Percentiles rank a stretch among this genome's conserved stretches.
Conservation (phyloP, 2,888 invertebrate species). For the Bombyx huttoni region DNA sequence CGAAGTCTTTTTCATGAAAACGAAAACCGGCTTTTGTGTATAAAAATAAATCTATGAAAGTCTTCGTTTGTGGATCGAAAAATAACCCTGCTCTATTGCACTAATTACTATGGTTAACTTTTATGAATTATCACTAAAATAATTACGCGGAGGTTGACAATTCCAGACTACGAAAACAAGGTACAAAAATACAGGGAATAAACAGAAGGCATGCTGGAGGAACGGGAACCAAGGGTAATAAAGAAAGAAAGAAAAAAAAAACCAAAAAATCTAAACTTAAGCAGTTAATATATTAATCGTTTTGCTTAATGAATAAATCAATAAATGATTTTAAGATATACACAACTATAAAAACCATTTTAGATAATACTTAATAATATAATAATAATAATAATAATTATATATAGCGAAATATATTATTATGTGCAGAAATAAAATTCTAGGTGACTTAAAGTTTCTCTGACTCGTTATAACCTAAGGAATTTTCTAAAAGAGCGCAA, state of each 20-base stretch:
- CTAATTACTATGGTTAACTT: constrained; percentile 69
- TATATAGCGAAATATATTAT: constrained; percentile 74
- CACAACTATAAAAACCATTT: constrained; percentile 72
- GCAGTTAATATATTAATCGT: constrained; percentile 73
- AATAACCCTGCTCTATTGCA: constrained; percentile 73
- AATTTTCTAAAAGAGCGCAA: constrained; percentile 65
- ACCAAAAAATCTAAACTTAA: constrained; percentile 68
- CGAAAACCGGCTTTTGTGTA: constrained; percentile 66
- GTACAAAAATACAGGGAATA: constrained; percentile 32
- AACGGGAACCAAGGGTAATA: constrained; percentile 40
- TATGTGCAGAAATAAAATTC: constrained; percentile 74
- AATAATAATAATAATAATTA: constrained; percentile 61
- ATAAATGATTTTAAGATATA: constrained; percentile 72
- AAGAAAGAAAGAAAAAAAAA: constrained; percentile 49
- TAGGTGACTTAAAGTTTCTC: constrained; percentile 73
- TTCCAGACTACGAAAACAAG: constrained; percentile 41
- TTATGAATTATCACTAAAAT: constrained; percentile 70
- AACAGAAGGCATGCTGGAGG: constrained; percentile 42
- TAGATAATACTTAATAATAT: constrained; percentile 72
- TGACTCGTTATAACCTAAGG: constrained; percentile 67
- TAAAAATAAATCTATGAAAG: constrained; percentile 67
- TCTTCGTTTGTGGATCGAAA: constrained; percentile 71
- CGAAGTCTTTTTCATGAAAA: constrained; percentile 60
- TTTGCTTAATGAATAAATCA: constrained; percentile 70
- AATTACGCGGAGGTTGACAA: constrained; percentile 68